These are phyloP conservation scores for Tragelaphus scriptus DNA, from an alignment of 2,113 vertebrate genomes.

Conservation along the genomic window DNA sequence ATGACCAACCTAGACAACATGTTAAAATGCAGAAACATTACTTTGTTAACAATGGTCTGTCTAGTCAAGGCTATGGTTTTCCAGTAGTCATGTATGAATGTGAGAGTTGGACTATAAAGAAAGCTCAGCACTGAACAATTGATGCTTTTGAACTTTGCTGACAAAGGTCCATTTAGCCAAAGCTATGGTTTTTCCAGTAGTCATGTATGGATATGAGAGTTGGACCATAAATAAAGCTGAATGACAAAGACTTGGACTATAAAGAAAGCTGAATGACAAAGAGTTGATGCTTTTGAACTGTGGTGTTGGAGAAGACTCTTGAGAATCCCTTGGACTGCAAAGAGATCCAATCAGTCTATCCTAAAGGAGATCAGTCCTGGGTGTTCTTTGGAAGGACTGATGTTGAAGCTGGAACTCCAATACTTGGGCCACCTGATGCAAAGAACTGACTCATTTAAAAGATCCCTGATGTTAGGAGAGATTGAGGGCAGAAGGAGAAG, in stretches of 20 bases:
- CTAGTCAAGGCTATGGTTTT: background rate
- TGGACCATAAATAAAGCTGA: too few relatives aligned
- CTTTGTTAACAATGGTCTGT: background rate
- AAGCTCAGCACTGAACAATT: too few relatives aligned
- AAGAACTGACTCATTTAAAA: background rate
- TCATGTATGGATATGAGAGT: background rate
- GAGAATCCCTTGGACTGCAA: background rate
- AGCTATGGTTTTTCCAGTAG: background rate
- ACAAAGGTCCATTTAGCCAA: too few relatives aligned
- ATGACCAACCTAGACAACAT: background rate
- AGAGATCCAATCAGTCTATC: background rate
- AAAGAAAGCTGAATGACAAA: fast-evolving
- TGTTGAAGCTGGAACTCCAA: background rate
- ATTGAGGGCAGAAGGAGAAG: background rate
- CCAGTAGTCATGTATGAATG: background rate
- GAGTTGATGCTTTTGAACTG: background rate
- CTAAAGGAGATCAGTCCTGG: background rate
- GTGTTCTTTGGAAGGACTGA: background rate
- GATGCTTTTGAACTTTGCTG: background rate
- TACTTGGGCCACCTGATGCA: background rate
- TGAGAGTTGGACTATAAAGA: background rate
- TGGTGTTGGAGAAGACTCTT: background rate
- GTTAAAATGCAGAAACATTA: background rate
- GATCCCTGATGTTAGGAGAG: background rate
- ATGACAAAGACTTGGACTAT: too few relatives aligned